Base-by-base conservation (phyloP, 1,140 invertebrate species). In the Conopomorpha cramerella region DNA sequence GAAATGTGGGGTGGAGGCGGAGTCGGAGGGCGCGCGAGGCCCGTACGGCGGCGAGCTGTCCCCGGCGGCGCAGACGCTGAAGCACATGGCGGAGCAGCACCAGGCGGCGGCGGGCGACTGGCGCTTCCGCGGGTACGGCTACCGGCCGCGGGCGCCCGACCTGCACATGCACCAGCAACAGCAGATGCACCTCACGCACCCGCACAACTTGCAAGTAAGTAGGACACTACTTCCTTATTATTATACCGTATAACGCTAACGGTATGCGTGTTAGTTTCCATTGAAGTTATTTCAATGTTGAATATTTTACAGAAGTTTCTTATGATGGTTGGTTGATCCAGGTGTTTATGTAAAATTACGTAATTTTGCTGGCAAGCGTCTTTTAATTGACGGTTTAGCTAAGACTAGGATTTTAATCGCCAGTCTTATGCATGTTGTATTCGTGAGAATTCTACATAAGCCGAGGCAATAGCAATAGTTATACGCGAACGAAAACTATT, bases 31-130 rank as follows among this genome's bases (percentile, higher is more conserved):
- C 35, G 58, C 57, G 34, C 50, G 57, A 8, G 50, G 47, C 49
- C n/a, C n/a, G n/a, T 34, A 36, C 7, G 67, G 59, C 11, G 71
- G 71, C 0, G 88, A 91, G 54, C 81, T 90, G 59, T 92, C 90
- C 36, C 89, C 92, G 4, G 93, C 93, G 1, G 93, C 94, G 2
- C 92, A 95, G 74, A 96, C 93, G 0, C 78, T 96, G 8, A 96
- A 96, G 64, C 93, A 96, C 52, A 95, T 96, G 93, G 94, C 94
- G 2, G 93, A 96, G 57, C 93, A 96, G 59, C 94, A 96, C 63
- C 93, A 96, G 70, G 91, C 93, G 68, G 93, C 62, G 25, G 54
- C 58, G 15, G 64, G 59, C 16, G 68, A 56, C 2, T 66, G 70
- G 43, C 61, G 60, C 64, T 55, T 57, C 45, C 84, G 87, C 8